A percentile compares a stretch with the other conserved stretches of the same genome.
phyloP scores from a whole-genome alignment of 2,797 vertebrate species.

The Bovichtus diacanthus region DNA sequence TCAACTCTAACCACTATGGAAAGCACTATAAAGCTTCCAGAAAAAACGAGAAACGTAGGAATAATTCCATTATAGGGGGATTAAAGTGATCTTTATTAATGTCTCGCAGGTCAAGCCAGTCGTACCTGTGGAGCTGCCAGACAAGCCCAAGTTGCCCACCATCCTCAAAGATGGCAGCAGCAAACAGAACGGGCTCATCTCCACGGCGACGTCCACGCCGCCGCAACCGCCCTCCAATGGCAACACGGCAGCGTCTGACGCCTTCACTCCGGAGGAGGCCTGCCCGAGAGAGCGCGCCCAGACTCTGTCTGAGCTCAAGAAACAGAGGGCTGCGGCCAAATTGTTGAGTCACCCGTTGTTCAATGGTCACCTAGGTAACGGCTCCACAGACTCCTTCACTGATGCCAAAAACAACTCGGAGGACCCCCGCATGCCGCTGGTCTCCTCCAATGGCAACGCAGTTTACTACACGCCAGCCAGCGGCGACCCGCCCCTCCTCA shows the following conservation, averaged over 20 bases:
- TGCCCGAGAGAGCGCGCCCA: constrained; percentile 89
- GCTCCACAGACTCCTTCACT: constrained; percentile 84
- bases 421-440: constrained; percentile 91
- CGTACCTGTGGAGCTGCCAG: constrained; percentile 67
- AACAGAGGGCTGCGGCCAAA: constrained; percentile 93
- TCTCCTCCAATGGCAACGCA: constrained; percentile 92
- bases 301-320: constrained; percentile 95
- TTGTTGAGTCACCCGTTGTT: constrained; percentile 91
- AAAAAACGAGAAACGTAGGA: neutral
- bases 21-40: no score
- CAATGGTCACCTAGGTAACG: constrained; percentile 90
- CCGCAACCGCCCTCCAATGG: constrained; percentile 84
- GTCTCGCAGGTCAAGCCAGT: constrained; percentile 84
- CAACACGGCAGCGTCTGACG: constrained; percentile 61
- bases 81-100: constrained; percentile 35
- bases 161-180: constrained; percentile 77
- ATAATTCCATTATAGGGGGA: neutral
- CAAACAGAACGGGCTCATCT: constrained; percentile 83
- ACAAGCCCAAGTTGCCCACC: constrained; percentile 77
- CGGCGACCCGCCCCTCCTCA: constrained; percentile 94
- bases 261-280: constrained; percentile 73
- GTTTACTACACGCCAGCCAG: constrained; percentile 96
- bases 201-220: constrained; percentile 79
- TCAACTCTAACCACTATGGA: neutral
- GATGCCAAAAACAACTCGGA: constrained; percentile 86